phyloP scores from a whole-genome alignment of 2,797 vertebrate species.

The Gobio occitaniae region DNA sequence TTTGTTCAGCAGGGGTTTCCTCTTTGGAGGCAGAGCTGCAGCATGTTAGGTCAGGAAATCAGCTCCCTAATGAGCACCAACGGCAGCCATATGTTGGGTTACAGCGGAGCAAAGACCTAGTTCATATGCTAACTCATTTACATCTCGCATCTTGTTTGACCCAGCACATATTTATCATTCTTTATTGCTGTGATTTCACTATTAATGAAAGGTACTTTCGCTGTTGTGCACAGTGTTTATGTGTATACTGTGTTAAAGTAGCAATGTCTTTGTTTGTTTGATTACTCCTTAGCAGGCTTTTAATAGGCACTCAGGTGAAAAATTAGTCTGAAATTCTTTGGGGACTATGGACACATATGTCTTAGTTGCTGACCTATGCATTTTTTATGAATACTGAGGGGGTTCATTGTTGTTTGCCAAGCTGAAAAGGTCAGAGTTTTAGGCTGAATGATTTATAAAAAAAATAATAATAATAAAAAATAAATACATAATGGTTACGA shows the following conservation, averaged over 20 bases:
- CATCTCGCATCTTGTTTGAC: slow-evolving; percentile 13
- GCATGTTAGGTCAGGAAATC: slow-evolving; percentile 40
- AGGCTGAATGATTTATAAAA: slow-evolving; percentile 4
- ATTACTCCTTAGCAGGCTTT: slow-evolving; percentile 53
- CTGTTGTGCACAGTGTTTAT: slow-evolving; percentile 7
- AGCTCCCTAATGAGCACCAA: slow-evolving; percentile 46
- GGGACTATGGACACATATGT: slow-evolving; percentile 42
- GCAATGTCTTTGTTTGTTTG: slow-evolving; percentile 41
- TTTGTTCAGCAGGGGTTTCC: slow-evolving; percentile 43
- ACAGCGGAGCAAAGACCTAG: slow-evolving; percentile 42
- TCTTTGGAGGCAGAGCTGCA: slow-evolving; percentile 15
- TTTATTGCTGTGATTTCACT: neutral
- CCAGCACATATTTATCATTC: neutral
- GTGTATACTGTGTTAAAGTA: slow-evolving; percentile 20
- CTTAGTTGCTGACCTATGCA: slow-evolving; percentile 42
- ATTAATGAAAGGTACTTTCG: slow-evolving; percentile 17
- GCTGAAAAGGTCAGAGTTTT: slow-evolving; percentile 16
- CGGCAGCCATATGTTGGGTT: slow-evolving; percentile 62
- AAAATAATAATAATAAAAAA: neutral
- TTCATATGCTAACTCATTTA: slow-evolving; percentile 6
- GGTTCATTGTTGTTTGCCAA: slow-evolving; percentile 20
- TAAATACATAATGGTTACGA: neutral
- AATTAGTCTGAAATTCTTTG: slow-evolving; percentile 37
- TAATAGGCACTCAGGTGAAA: slow-evolving; percentile 57
- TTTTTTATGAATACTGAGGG: slow-evolving; percentile 5